A percentile compares a stretch with the other conserved stretches of the same genome.
Evolutionary conservation across 2,113 vertebrate species (phyloP).

Genomic region (Toxostoma redivivum): DNA sequence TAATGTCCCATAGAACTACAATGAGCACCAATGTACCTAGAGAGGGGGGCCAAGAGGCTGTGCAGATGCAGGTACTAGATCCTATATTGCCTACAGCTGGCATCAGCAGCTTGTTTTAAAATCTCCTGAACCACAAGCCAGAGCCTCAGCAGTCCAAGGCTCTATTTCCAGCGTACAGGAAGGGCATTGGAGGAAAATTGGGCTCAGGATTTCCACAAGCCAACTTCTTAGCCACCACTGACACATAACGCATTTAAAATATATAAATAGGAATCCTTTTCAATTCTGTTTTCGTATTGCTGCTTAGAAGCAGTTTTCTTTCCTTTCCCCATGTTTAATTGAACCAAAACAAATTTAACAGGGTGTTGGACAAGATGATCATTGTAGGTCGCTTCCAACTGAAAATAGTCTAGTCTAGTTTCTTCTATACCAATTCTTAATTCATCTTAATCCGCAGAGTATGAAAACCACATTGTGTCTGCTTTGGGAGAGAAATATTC

Average conservation of each 20-base stretch:
- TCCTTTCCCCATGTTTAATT: neutral
- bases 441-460: neutral
- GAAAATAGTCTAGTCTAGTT: neutral
- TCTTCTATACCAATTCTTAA: neutral
- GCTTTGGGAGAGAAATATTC: neutral
- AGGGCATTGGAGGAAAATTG: neutral
- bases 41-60: neutral
- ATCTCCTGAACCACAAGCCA: neutral
- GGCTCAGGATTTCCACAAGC: neutral
- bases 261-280: neutral
- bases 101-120: neutral
- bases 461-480: rapidly evolving
- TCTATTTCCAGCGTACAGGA: neutral
- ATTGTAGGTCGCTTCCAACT: neutral
- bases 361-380: neutral
- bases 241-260: neutral
- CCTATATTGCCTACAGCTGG: neutral
- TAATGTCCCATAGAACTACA: neutral
- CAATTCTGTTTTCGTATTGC: neutral
- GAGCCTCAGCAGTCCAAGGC: neutral
- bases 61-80: neutral
- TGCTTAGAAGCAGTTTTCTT: neutral
- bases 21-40: rapidly evolving
- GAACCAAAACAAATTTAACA: neutral
- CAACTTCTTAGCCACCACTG: neutral